phyloP scores from a whole-genome alignment of 30 jellyfish, hydroid and myxozoan genomes.

The Haliclystus octoradiatus region DNA sequence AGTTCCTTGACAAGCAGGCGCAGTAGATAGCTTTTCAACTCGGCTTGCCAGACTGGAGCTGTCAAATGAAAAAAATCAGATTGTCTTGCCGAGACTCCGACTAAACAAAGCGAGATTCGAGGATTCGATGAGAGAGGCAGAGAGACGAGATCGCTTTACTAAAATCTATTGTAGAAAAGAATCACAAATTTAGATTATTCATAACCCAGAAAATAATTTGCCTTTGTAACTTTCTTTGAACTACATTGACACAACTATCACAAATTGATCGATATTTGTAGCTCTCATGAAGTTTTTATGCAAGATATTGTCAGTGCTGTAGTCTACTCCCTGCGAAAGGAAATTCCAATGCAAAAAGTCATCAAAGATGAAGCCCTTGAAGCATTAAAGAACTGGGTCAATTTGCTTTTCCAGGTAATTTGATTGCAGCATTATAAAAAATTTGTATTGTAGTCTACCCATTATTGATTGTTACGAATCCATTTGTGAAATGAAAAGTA shows the following conservation, averaged over 20 bases:
- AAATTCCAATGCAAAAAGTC: conserved; percentile 53
- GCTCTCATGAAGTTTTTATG: conserved; percentile 63
- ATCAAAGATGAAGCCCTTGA: conserved; percentile 60
- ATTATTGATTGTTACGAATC: no score
- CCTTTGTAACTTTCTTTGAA: no score
- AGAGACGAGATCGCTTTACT: neutral
- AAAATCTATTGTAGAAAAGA: no score
- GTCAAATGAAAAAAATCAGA: conserved; percentile 5
- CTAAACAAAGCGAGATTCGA: neutral
- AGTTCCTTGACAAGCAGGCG: no score
- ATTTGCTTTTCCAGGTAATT: conserved; percentile 53
- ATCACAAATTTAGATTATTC: no score
- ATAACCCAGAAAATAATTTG: no score
- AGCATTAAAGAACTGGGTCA: conserved; percentile 79
- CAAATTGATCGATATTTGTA: no score
- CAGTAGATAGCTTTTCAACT: no score
- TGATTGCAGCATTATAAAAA: no score
- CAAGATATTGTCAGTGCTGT: conserved; percentile 76
- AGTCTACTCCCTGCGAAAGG: conserved; percentile 62
- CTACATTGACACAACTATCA: neutral
- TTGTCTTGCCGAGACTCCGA: neutral
- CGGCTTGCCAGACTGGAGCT: no score
- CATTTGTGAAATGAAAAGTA: no score
- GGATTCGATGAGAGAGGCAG: neutral
- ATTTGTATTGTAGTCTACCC: no score